phyloP scores from a whole-genome alignment of 64 coral and sea anemone species.

The Montipora cactus region DNA sequence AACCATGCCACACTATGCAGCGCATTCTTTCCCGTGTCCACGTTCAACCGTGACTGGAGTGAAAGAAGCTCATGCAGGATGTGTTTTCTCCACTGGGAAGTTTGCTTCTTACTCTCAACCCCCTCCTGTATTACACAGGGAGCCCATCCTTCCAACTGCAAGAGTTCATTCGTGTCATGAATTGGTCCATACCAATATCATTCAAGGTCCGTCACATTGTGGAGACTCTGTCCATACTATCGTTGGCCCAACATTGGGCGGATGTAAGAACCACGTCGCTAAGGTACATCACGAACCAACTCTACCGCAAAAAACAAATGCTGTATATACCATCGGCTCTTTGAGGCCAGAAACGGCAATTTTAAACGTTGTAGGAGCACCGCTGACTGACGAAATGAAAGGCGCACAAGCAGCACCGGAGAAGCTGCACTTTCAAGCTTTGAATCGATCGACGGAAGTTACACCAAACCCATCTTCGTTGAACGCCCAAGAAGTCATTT shows the following conservation, averaged over 20 bases:
- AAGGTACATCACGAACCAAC: background rate
- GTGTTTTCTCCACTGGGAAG: background rate
- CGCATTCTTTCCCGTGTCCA: background rate
- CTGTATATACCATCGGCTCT: background rate
- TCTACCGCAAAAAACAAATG: background rate
- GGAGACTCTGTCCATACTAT: background rate
- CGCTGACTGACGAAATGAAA: background rate
- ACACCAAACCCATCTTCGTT: slow-evolving; percentile 9
- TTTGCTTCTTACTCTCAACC: background rate
- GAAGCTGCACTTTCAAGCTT: background rate
- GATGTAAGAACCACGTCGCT: background rate
- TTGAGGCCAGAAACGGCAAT: background rate
- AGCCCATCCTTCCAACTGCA: background rate
- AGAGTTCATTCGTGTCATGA: slow-evolving; percentile 14
- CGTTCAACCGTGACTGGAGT: background rate
- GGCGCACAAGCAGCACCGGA: background rate
- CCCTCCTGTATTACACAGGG: background rate
- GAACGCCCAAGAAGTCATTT: slow-evolving; percentile 59
- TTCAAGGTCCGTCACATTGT: background rate
- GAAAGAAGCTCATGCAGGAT: background rate
- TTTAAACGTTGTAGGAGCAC: background rate
- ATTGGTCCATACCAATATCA: background rate
- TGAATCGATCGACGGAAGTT: background rate
- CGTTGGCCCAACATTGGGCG: background rate
- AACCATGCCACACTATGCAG: background rate